Evolutionary conservation across 2,113 vertebrate genomes (phyloP).

Genomic region (Scomber japonicus): DNA sequence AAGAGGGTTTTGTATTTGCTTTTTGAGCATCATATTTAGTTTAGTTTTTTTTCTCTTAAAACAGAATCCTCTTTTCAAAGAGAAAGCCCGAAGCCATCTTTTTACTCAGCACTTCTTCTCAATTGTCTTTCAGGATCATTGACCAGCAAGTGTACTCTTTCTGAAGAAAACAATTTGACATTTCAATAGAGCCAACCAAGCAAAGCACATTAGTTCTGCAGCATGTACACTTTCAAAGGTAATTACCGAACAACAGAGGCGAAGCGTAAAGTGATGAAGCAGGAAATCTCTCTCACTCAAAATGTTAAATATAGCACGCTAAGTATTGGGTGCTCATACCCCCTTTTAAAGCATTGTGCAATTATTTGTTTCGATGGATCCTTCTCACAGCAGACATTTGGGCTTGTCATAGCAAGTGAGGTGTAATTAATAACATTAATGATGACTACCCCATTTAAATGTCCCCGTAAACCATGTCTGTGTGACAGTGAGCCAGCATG

Average conservation of each 20-base stretch:
- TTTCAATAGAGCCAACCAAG: conserved; percentile 58
- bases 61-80: conserved; percentile 21
- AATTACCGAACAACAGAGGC: conserved; percentile 63
- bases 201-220: conserved; percentile 70
- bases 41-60: background rate
- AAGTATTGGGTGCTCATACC: background rate
- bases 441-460: conserved; percentile 30
- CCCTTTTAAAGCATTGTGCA: no score
- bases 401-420: background rate
- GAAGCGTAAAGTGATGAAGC: conserved; percentile 48
- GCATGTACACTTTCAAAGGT: conserved; percentile 45
- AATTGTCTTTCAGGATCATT: conserved; percentile 62
- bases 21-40: background rate
- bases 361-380: background rate
- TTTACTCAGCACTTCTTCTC: conserved; percentile 33
- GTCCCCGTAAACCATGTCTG: conserved; percentile 14
- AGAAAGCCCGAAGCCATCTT: conserved; percentile 33
- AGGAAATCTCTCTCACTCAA: conserved; percentile 38
- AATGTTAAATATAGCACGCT: conserved; percentile 33
- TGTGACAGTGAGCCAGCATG: no score
- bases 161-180: conserved; percentile 57
- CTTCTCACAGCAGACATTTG: conserved; percentile 13
- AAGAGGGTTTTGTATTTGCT: background rate
- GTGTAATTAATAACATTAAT: conserved; percentile 44
- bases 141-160: conserved; percentile 42